Evolutionary conservation across 2,888 invertebrate genomes (phyloP).

Genomic region (Apotomis capreana): DNA sequence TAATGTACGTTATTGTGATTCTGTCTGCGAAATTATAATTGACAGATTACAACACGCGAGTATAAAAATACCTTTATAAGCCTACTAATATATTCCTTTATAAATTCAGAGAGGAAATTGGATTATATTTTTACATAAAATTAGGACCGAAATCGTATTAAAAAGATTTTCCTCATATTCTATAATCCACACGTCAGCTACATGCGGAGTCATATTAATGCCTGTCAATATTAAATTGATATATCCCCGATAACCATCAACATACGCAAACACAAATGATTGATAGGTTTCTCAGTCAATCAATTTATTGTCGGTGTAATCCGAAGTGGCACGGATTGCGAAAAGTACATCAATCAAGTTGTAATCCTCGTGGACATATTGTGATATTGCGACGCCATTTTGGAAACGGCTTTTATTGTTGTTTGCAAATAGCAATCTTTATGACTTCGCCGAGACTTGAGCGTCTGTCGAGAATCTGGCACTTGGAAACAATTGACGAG

Average conservation of each 20-base stretch:
- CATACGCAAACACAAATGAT: slow-evolving; percentile 1
- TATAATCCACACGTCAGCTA: neutral
- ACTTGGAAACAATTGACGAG: neutral
- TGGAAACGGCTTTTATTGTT: slow-evolving; percentile 2
- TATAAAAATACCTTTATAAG: too few relatives aligned
- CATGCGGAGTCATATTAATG: slow-evolving; percentile 14
- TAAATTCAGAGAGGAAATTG: too few relatives aligned
- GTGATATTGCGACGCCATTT: slow-evolving; percentile 21
- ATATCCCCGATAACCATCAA: slow-evolving; percentile 16
- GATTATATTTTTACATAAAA: neutral
- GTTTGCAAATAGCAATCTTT: slow-evolving; percentile 23
- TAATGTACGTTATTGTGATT: too few relatives aligned
- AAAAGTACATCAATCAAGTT: slow-evolving; percentile 26
- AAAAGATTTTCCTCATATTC: neutral
- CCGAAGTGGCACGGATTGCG: slow-evolving; percentile 19
- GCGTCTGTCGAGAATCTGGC: neutral
- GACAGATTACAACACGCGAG: too few relatives aligned
- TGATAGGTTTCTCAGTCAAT: slow-evolving; percentile 28
- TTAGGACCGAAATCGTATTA: neutral
- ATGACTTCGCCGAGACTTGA: neutral
- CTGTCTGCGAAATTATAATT: too few relatives aligned
- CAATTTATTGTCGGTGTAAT: slow-evolving; percentile 19
- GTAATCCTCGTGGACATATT: slow-evolving; percentile 24
- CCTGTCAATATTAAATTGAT: slow-evolving; percentile 18
- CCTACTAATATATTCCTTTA: too few relatives aligned